Conservation (phyloP, 2,113 vertebrate genomes). For the Damaliscus lunatus region DNA sequence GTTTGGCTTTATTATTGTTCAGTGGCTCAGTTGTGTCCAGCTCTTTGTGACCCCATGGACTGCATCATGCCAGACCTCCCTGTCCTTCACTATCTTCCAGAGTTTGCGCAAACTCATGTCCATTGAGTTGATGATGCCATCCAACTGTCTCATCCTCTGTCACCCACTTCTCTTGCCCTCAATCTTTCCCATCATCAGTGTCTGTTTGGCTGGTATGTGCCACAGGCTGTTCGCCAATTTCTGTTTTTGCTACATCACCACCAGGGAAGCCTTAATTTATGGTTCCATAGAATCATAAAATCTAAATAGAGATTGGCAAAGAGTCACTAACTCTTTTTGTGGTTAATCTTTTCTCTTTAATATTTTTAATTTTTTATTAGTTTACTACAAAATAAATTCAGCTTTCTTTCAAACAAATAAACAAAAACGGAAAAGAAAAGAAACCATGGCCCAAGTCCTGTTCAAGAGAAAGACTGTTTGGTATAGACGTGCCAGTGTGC, state of each 20-base stretch:
- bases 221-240: background rate
- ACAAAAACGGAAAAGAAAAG: background rate
- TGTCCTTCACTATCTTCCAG: background rate
- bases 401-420: background rate
- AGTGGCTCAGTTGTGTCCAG: background rate
- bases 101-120: background rate
- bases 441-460: background rate
- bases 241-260: background rate
- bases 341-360: background rate
- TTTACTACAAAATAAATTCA: background rate
- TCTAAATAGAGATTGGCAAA: background rate
- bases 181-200: background rate
- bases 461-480: background rate
- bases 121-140: background rate
- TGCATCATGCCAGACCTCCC: background rate
- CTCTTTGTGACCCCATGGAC: background rate
- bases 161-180: background rate
- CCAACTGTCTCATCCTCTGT: background rate
- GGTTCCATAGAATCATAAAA: background rate
- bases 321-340: background rate
- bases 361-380: background rate
- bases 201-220: background rate
- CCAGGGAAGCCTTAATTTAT: background rate
- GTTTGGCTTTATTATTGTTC: background rate
- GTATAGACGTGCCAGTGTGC: background rate